Conservation (phyloP, 2,888 invertebrate species). For the Drosophila paracracens region DNA sequence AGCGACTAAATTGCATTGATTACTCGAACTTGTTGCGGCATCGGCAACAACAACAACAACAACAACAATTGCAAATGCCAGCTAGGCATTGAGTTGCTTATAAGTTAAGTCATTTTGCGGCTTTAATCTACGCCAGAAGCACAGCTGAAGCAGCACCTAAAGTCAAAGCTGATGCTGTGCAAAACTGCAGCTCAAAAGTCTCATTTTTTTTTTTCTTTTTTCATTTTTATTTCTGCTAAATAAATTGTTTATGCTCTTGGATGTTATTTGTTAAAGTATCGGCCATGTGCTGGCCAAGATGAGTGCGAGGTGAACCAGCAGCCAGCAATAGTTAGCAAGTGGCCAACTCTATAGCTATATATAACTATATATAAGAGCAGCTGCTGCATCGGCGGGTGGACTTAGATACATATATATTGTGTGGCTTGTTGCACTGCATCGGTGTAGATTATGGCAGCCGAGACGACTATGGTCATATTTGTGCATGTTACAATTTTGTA, state of each 20-base stretch:
- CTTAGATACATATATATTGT: conserved; percentile 1
- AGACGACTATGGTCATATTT: conserved; percentile 66
- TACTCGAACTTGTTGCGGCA: conserved; percentile 71
- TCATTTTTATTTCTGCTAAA: conserved; percentile 53
- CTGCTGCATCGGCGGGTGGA: conserved; percentile 54
- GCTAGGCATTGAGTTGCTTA: conserved; percentile 55
- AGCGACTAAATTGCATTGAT: conserved; percentile 72
- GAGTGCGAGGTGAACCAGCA: conserved; percentile 67
- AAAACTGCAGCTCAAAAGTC: conserved; percentile 27
- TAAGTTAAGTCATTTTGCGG: conserved; percentile 75
- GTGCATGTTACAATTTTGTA: conserved; percentile 70
- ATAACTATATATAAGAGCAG: too few species aligned
- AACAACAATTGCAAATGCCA: conserved; percentile 65
- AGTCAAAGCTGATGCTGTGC: conserved; percentile 29
- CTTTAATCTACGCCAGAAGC: conserved; percentile 54
- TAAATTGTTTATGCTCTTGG: conserved; percentile 75
- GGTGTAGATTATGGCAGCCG: conserved; percentile 61
- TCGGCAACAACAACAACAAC: conserved; percentile 40
- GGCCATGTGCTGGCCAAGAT: conserved; percentile 48
- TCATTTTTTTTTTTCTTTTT: neutral
- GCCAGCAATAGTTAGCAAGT: conserved; percentile 33
- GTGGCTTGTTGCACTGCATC: conserved; percentile 14
- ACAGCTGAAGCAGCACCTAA: conserved; percentile 24
- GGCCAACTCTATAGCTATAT: conserved; percentile 39
- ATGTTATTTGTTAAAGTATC: conserved; percentile 57